Evolutionary conservation across 1,140 invertebrate genomes (phyloP), one percentile per base, ranked within the genome.

Genomic region (Phthorimaea operculella): DNA sequence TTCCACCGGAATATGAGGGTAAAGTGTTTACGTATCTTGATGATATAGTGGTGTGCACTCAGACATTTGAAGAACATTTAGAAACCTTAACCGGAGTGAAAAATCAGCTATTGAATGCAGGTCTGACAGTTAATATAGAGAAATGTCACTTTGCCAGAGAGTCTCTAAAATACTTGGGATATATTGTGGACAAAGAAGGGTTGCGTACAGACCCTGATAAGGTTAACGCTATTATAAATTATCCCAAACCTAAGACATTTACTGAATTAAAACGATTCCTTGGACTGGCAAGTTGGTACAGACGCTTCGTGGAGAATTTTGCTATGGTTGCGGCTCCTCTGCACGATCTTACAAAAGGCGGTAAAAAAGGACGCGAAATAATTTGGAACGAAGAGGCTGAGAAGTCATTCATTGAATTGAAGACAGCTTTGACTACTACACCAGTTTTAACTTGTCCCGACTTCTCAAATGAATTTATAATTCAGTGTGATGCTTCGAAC

Each of bases 251-350:
- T 10, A 61, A 34, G 12, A 67, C 68, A 52, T 51, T 72, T 18
- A 75, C 58, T 17, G 66, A 84, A 59, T 17, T 87, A 15, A 63
- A 58, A 54, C 59, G 44, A 68, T 84, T 73, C 53, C 79, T 49
- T 8, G 83, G 84, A 7, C 56, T 82, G 39, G 58, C 67, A 14
- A 68, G 69, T 15, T 88, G 79, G 67, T 88, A 86, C 54, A 63
- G 80, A 45, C 64, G 79, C 12, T 88, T 87, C 55, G 62, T 87
- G 10, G 59, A 63, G 28, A 63, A 86, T 45, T 72, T 85, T 47
- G 60, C 78, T 6, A 61, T 63, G 5, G 12, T 84, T 4, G 67
- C 71, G 8, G 66, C 59, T 1, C 80, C 84, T 11, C 55, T 88
- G 3, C 68, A 76, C 56, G 45, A 65, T 18, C 60, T 87, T 7